phyloP scores from a whole-genome alignment of 2,113 vertebrate genomes.

The Rhegmatorhina hoffmannsi region DNA sequence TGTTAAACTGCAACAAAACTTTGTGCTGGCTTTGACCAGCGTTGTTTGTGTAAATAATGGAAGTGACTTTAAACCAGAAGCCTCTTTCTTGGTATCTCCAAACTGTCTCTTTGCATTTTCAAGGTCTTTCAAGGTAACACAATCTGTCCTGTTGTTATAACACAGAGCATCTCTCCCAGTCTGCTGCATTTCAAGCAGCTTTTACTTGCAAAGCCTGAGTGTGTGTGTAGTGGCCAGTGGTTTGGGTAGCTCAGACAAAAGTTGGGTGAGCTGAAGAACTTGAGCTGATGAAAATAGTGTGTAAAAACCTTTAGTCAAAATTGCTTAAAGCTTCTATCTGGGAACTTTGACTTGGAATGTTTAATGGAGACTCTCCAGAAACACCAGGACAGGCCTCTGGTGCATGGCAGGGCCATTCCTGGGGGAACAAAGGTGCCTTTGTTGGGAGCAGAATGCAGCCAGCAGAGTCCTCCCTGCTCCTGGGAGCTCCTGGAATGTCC shows the following conservation, averaged over 20 bases:
- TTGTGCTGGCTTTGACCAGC: background rate
- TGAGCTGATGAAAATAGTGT: background rate
- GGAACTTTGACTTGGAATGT: slow-evolving; percentile 23
- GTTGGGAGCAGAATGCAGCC: slow-evolving; percentile 35
- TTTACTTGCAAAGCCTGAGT: background rate
- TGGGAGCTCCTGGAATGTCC: slow-evolving; percentile 55
- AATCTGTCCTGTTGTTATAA: background rate
- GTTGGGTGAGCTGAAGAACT: background rate
- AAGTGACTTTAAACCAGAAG: slow-evolving; percentile 22
- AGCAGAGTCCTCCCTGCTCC: slow-evolving; percentile 43
- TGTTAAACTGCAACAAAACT: background rate
- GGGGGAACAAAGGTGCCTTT: slow-evolving; percentile 70
- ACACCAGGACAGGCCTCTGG: slow-evolving; percentile 6
- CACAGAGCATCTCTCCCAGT: background rate
- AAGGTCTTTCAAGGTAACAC: background rate
- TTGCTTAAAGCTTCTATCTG: slow-evolving; percentile 5
- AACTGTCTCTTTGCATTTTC: background rate
- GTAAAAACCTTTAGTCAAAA: background rate
- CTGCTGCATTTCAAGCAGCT: background rate
- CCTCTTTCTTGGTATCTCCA: background rate
- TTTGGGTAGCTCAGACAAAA: background rate
- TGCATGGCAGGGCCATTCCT: slow-evolving; percentile 50
- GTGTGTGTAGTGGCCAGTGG: background rate
- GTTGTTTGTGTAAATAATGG: background rate
- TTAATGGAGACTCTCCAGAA: slow-evolving; percentile 45